phyloP scores from a whole-genome alignment of 2,113 vertebrate species.

The Athene cunicularia region DNA sequence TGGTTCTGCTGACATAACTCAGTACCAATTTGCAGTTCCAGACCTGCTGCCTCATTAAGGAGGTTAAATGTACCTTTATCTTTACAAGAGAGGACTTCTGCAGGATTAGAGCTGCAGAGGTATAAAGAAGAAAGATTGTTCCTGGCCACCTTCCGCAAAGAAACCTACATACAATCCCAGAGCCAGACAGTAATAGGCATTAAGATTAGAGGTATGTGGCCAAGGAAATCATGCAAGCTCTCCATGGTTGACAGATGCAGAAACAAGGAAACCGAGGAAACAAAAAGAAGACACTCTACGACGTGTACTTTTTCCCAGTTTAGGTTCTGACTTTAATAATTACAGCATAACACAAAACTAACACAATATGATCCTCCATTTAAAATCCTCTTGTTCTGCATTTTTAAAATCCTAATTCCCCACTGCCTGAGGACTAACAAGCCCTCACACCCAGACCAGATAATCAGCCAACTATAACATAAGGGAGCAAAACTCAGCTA shows the following conservation, averaged over 20 bases:
- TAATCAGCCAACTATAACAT: not conserved
- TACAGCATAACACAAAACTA: not conserved
- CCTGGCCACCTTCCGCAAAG: not conserved
- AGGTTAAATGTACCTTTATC: conserved; percentile 22
- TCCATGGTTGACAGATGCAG: not conserved
- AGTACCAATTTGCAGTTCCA: not conserved
- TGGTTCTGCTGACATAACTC: not conserved
- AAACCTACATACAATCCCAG: not conserved
- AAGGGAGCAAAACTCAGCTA: not conserved
- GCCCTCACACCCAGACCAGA: not conserved
- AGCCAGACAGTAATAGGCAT: not conserved
- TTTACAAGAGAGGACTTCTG: not conserved
- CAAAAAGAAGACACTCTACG: not conserved
- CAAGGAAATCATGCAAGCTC: not conserved
- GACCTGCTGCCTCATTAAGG: not conserved
- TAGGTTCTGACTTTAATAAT: not conserved
- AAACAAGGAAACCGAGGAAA: not conserved
- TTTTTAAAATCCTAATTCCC: not conserved
- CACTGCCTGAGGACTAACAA: not conserved
- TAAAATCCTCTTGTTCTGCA: not conserved
- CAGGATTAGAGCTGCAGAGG: not conserved
- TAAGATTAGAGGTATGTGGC: not conserved
- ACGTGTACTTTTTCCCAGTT: not conserved
- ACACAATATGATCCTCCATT: not conserved
- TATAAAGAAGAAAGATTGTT: not conserved